Conservation (phyloP, 2,888 invertebrate species). For the Acronicta psi region DNA sequence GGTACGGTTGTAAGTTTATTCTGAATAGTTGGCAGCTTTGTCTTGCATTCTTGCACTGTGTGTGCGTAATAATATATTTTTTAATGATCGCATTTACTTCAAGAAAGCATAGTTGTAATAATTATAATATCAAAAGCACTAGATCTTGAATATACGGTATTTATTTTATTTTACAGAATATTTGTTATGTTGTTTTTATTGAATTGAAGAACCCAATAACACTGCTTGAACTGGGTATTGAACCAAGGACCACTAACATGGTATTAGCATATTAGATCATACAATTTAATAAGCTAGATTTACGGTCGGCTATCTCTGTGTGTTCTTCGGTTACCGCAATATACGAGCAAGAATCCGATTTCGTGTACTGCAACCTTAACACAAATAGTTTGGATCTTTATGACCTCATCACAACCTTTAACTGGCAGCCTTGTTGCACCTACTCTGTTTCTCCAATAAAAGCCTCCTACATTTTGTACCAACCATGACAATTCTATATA, state of each 20-base stretch:
- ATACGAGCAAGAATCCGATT: neutral
- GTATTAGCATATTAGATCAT: too few relatives aligned
- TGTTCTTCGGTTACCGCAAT: too few relatives aligned
- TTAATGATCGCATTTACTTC: neutral
- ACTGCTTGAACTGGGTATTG: too few relatives aligned
- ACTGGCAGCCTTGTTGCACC: neutral
- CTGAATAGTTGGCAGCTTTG: neutral
- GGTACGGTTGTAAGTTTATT: conserved; percentile 20
- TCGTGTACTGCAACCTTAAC: neutral
- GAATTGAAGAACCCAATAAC: too few relatives aligned
- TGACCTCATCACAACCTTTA: neutral
- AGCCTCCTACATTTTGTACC: neutral
- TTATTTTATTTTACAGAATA: too few relatives aligned
- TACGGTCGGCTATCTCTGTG: too few relatives aligned
- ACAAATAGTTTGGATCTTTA: neutral
- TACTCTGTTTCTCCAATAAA: neutral
- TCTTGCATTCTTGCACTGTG: conserved; percentile 5
- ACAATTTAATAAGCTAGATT: too few relatives aligned
- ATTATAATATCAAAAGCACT: conserved; percentile 1
- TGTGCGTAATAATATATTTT: conserved; percentile 1
- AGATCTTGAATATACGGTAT: too few relatives aligned
- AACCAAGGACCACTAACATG: too few relatives aligned
- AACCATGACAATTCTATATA: neutral
- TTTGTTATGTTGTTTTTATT: too few relatives aligned
- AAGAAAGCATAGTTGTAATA: neutral